A percentile compares a stretch with the other conserved stretches of the same genome.
Conservation (phyloP, 2,888 invertebrate species). For the Diaphora mendica region DNA sequence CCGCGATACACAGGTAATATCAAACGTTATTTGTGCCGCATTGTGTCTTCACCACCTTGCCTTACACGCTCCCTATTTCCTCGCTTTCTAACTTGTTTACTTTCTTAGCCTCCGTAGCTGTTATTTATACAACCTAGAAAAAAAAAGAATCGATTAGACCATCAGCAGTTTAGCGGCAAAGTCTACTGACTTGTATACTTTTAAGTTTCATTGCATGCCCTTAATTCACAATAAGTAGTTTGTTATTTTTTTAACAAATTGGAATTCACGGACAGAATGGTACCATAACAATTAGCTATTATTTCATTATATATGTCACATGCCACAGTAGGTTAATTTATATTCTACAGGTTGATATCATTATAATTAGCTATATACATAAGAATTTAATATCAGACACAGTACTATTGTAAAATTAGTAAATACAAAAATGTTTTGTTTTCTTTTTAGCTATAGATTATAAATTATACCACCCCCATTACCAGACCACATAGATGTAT, state of each 20-base stretch:
- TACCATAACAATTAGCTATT: background rate
- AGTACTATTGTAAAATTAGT: background rate
- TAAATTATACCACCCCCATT: background rate
- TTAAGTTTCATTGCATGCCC: slow-evolving; percentile 34
- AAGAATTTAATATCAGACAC: background rate
- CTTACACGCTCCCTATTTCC: slow-evolving; percentile 49
- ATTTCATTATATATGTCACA: background rate
- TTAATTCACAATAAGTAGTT: slow-evolving; percentile 20
- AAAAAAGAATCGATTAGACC: background rate
- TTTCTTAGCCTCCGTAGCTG: slow-evolving; percentile 23
- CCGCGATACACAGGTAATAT: slow-evolving; percentile 63
- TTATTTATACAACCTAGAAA: slow-evolving; percentile 11
- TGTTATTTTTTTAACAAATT: background rate
- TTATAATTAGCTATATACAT: background rate
- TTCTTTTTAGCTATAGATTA: slow-evolving; percentile 5
- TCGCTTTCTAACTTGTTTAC: slow-evolving; percentile 42
- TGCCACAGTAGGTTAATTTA: background rate
- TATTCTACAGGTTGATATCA: background rate
- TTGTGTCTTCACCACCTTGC: slow-evolving; percentile 62
- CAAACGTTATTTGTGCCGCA: slow-evolving; percentile 51
- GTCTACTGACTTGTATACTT: slow-evolving; percentile 10
- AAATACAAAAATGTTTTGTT: background rate
- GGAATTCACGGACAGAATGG: background rate
- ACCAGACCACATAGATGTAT: background rate
- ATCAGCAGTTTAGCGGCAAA: background rate